These are phyloP conservation scores for Drosophila formosana DNA, from an alignment of 2,888 invertebrate genomes.

Conservation along the genomic window DNA sequence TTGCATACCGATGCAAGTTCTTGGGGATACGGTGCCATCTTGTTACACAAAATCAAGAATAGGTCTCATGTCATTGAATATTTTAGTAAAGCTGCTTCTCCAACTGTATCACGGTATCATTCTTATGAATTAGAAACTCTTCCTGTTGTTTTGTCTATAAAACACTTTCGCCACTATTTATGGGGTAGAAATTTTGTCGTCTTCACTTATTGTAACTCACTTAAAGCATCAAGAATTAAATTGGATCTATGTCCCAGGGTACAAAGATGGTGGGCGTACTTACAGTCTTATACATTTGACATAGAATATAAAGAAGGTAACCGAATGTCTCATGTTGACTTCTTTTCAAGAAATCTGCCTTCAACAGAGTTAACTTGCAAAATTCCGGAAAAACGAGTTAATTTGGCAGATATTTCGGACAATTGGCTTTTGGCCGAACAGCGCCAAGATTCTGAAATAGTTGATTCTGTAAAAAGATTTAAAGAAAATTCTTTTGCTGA, in stretches of 20 bases:
- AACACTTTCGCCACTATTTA: background rate
- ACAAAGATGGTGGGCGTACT: too few species aligned
- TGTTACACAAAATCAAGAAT: slow-evolving; percentile 1
- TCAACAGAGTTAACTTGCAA: slow-evolving; percentile 13
- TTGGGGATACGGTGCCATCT: background rate
- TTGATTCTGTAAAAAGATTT: background rate
- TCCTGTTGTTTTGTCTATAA: background rate
- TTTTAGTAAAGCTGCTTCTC: background rate
- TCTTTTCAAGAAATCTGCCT: slow-evolving; percentile 17
- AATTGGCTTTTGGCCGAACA: slow-evolving; percentile 15
- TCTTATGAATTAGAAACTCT: background rate
- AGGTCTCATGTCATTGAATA: slow-evolving; percentile 2
- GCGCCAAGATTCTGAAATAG: slow-evolving; percentile 1
- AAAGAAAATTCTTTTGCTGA: background rate
- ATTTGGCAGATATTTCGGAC: slow-evolving; percentile 12
- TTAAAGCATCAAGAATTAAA: too few species aligned
- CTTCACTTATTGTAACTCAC: slow-evolving; percentile 15
- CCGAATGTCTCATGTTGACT: slow-evolving; percentile 34
- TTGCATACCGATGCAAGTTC: slow-evolving; percentile 1
- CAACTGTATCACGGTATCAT: background rate
- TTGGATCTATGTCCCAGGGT: too few species aligned
- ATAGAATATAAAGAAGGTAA: slow-evolving; percentile 17
- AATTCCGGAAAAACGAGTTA: slow-evolving; percentile 26
- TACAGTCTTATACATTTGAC: slow-evolving; percentile 18
- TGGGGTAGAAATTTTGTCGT: background rate